Evolutionary conservation across 2,797 vertebrate species (phyloP), one percentile per base, ranked within the genome.

Genomic region (Sciurus carolinensis): DNA sequence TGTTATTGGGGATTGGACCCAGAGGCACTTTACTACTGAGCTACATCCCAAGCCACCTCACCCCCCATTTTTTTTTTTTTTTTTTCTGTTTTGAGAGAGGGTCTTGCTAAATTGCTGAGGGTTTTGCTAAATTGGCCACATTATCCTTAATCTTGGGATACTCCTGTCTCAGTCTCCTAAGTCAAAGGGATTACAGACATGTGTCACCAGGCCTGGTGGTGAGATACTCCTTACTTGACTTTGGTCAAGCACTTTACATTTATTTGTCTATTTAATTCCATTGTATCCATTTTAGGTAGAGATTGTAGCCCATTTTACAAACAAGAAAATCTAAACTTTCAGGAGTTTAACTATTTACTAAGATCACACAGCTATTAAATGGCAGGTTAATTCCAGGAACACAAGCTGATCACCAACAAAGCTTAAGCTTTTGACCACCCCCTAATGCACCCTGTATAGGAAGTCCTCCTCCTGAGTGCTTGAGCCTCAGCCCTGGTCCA

Each of bases 301-400:
- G 28, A 82, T 64, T 77, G 76, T 81, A 81, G 66, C 36, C 30
- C 62, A 54, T 36, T 82, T 97, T 87, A 83, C 52, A 87, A 87
- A 97, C 36, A 81, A 72, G 59, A 67, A 88, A 87, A 75, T 24
- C 30, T 93, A 84, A 84, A 94, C 39, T 84, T 73, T 66, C 12
- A 50, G 84, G 69, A 91, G 28, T 24, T 64, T 81, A 81, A 71
- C 47, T 72, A 52, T 26, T 75, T 83, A 14, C 12, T 64, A 67
- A 69, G 3, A 33, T 84, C 47, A 54, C 13, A 26, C 3, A 76
- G 44, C 24, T 83, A 18, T 18, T 52, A 62, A 39, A 20, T 28
- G 26, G 73, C 57, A 96, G 79, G 54, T 33, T 76, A 82, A 73
- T 54, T 20, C 44, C 26, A 73, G 44, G 69, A 85, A 66, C 7